Evolutionary conservation across 2,113 vertebrate species (phyloP), one percentile per base, ranked within the genome.

Genomic region (Lichenostomus cassidix): DNA sequence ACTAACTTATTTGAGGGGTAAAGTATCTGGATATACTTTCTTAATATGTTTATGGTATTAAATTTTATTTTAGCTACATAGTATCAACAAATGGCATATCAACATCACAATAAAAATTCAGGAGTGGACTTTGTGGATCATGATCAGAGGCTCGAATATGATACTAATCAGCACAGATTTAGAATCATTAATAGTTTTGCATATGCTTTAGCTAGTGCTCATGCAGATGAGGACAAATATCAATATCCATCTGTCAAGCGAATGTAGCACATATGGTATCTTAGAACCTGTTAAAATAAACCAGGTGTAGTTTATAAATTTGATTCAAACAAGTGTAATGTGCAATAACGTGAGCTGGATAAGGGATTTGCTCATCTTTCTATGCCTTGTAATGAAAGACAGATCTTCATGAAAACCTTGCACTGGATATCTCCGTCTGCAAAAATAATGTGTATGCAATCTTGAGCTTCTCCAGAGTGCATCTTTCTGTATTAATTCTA

Each of bases 181-280:
- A 97, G 98, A 97, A 94, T 87, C 64, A 95, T 98, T 97, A 97
- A 87, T 92, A 93, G 60, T 95, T 97, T 97, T 95, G 56, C 94
- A 91, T 98, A 96, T 97, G 92, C 92, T 97, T 97, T 95, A 97
- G 90, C 89, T 97, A 94, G 78, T 94, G 89, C 96, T 97, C 95
- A 93, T 96, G 92, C 89, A 96, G 95, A 96, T 96, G 93, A 97
- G 96, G 95, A 97, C 84, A 97, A 97, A 96, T 97, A 97, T 85
- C 97, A 97, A 92, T 94, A 97, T 87, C 96, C 96, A 97, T 97
- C 97, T 97, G 97, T 97, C 96, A 96, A 97, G 67, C 79, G 67
- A 95, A 67, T 53, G 59, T 74, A 94, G 93, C 76, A 94, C 97
- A 97, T 97, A 97, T 95, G 96, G 93, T 97, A 94, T 84, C 71